Conservation (phyloP, 2,797 vertebrate genomes). For the Onychomys torridus region DNA sequence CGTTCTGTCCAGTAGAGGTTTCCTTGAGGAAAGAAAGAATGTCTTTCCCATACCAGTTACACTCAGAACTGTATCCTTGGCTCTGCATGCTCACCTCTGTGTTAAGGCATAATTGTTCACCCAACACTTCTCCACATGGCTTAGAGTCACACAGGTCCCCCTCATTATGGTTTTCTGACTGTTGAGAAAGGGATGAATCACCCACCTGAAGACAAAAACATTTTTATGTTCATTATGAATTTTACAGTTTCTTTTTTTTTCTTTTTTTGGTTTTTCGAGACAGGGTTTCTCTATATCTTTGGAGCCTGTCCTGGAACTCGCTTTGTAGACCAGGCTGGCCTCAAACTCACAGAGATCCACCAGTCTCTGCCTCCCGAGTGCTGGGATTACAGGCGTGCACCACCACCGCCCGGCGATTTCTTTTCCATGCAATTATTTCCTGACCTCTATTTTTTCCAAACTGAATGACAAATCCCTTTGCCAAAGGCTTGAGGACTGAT, state of each 20-base stretch:
- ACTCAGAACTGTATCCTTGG: neutral
- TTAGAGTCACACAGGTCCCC: conserved; percentile 56
- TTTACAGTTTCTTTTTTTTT: neutral
- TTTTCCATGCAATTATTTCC: neutral
- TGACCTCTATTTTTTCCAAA: neutral
- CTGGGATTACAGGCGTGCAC: no score
- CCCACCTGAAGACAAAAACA: neutral
- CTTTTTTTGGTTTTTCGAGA: no score
- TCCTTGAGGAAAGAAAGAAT: conserved; percentile 14
- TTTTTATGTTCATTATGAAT: neutral
- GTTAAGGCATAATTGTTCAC: conserved; percentile 74
- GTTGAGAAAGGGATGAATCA: neutral
- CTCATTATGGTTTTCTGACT: conserved; percentile 41
- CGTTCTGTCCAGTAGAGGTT: conserved; percentile 15
- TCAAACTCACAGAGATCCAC: no score
- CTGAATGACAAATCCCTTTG: neutral
- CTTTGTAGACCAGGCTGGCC: no score
- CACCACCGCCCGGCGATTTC: no score
- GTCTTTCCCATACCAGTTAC: conserved; percentile 35
- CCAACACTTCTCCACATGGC: conserved; percentile 69
- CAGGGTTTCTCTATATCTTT: no score
- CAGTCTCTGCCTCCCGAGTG: no score
- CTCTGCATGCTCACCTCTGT: neutral
- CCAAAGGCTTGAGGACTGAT: neutral
- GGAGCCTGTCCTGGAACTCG: no score